Conservation (phyloP, 2,113 vertebrate genomes). For the Gopherus evgoodei region DNA sequence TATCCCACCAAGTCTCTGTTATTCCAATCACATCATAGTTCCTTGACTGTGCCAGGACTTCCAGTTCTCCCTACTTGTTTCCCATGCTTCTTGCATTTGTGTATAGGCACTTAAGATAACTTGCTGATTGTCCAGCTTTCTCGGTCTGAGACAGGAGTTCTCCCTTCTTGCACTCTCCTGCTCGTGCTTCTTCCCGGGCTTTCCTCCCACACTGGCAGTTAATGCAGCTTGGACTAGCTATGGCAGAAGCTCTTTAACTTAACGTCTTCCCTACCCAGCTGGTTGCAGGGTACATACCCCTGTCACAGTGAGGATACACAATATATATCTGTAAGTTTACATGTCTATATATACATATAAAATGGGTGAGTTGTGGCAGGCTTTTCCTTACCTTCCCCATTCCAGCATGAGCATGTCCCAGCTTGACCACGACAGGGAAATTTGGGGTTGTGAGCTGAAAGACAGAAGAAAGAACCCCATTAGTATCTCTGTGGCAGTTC, state of each 20-base stretch:
- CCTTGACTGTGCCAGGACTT: too few relatives aligned
- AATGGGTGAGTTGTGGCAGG: background rate
- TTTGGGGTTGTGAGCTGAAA: conserved; percentile 86
- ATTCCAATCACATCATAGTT: too few relatives aligned
- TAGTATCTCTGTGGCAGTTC: conserved; percentile 13
- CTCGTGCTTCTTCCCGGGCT: too few relatives aligned
- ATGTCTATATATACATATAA: background rate
- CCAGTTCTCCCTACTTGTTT: too few relatives aligned
- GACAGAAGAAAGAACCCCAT: conserved; percentile 58
- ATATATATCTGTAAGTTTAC: background rate
- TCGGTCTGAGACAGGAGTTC: too few relatives aligned
- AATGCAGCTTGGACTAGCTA: conserved; percentile 31
- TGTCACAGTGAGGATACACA: background rate
- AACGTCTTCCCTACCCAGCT: background rate
- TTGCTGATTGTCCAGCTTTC: too few relatives aligned
- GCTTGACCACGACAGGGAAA: conserved; percentile 93
- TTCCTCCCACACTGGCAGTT: conserved; percentile 54
- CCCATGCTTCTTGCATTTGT: too few relatives aligned
- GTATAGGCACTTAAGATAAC: too few relatives aligned
- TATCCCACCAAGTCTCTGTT: too few relatives aligned
- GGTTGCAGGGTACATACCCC: background rate
- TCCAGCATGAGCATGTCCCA: conserved; percentile 93
- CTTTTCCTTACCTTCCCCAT: conserved; percentile 92
- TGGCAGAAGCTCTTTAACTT: background rate
- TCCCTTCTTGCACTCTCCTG: too few relatives aligned